Base-by-base conservation (phyloP, 1,140 invertebrate species). In the Drosophila chauvacae region DNA sequence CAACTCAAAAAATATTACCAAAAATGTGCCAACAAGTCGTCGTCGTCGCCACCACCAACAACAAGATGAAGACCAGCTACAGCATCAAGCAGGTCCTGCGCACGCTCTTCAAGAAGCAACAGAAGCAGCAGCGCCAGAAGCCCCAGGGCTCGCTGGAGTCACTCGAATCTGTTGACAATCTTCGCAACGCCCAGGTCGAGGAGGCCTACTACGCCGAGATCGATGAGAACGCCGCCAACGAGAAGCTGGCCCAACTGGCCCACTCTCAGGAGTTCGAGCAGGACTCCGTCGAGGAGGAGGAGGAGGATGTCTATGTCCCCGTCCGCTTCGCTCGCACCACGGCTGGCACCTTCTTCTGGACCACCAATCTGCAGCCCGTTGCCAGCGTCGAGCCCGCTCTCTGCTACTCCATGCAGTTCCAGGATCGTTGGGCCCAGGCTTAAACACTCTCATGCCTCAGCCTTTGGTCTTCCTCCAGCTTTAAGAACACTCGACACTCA, bases 221-320 rank as follows among this genome's bases (percentile, higher is more conserved):
- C 65, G 94, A 94, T 44, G 94, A 95, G 80, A 95, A 95, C 81
- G 86, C 93, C 42, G 94, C 94, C 88, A 95, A 95, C 90, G 95
- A 95, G 90, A 93, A 94, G 64, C 94, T 95, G 71, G 93, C 94
- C 50, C 93, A 94, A 28, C 13, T 72, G 53, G 69, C 44, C 28
- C 26, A 60, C 66, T 72, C 69, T 93, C 95, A 77, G 94, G 95
- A 74, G 93, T 95, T 88, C 71, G 83, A 55, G 71, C 78, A 56
- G 6, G 11, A 53, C 13, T 9, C 42, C 53, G 93, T 14, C 9
- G 62, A 51, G 41, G 41, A 81, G 28, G 65, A 76, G n/a, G 85
- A 92, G 47, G 80, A 91, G 37, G 91, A 92, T 57, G 73, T 92
- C 71, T 93, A 91, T 90, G 91, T 93, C 28, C 94, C 94, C 4